phyloP scores from a whole-genome alignment of 2,888 invertebrate species.

The Trisateles emortualis region DNA sequence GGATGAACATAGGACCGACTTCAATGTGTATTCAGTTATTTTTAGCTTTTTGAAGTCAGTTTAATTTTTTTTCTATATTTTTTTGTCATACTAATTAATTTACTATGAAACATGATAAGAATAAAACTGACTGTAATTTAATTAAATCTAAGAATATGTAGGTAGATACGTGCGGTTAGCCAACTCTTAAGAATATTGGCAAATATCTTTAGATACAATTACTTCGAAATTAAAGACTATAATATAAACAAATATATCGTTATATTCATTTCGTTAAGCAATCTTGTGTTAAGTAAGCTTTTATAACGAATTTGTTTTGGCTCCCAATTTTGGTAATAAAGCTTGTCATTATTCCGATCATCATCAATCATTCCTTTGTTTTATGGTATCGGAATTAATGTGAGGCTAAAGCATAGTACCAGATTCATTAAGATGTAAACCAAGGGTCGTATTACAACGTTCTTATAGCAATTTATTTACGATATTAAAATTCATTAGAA shows the following conservation, averaged over 20 bases:
- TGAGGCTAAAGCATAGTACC: too few relatives aligned
- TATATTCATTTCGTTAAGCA: conserved; percentile 2
- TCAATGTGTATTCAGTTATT: too few relatives aligned
- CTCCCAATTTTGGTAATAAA: conserved; percentile 24
- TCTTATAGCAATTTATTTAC: too few relatives aligned
- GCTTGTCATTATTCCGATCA: conserved; percentile 25
- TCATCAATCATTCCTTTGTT: conserved; percentile 24
- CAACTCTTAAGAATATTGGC: conserved; percentile 8
- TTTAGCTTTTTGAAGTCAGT: too few relatives aligned
- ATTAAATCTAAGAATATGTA: neutral
- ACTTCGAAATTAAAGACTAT: conserved; percentile 10
- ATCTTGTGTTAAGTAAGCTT: conserved; percentile 14
- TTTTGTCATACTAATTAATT: too few relatives aligned
- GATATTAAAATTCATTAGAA: too few relatives aligned
- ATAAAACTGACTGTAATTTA: conserved; percentile 2
- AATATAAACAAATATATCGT: conserved; percentile 16
- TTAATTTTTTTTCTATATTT: too few relatives aligned
- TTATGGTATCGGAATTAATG: neutral
- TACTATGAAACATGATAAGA: neutral
- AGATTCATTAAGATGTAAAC: neutral
- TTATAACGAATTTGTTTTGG: conserved; percentile 18
- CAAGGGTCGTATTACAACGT: too few relatives aligned
- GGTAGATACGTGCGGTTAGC: neutral
- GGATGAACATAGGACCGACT: too few relatives aligned
- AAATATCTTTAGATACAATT: conserved; percentile 8